Evolutionary conservation across 2,113 vertebrate species (phyloP).

Genomic region (Tachuris rubrigastra): DNA sequence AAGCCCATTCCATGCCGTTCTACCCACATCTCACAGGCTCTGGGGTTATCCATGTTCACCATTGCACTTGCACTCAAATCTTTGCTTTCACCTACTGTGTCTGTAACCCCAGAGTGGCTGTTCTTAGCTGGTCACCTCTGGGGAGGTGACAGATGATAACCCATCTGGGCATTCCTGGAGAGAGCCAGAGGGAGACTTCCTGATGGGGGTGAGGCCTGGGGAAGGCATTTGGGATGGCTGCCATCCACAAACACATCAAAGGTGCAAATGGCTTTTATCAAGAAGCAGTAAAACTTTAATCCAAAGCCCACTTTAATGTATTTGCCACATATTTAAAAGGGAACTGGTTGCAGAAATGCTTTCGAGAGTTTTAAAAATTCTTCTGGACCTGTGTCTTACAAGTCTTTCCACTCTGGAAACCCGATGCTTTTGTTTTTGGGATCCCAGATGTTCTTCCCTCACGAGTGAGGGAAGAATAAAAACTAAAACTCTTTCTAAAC

Average conservation of each 20-base stretch:
- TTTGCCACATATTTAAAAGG: constrained; percentile 47
- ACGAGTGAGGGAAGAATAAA: not conserved
- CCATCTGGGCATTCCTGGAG: not conserved
- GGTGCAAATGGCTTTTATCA: constrained; percentile 51
- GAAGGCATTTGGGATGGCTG: constrained; percentile 55
- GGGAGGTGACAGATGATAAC: not conserved
- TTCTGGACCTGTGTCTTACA: constrained; percentile 8
- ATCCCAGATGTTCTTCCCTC: constrained; percentile 25
- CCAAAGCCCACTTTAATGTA: constrained; percentile 24
- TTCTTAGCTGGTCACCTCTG: not conserved
- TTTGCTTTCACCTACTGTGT: not conserved
- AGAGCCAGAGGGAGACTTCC: constrained; percentile 13
- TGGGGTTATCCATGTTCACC: not conserved
- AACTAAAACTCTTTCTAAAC: not conserved
- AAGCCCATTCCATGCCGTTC: not conserved
- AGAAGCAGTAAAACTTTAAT: constrained; percentile 56
- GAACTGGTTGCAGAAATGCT: constrained; percentile 44
- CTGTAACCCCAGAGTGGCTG: not conserved
- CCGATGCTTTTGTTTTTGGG: constrained; percentile 29
- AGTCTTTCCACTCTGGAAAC: constrained; percentile 21
- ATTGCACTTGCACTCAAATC: not conserved
- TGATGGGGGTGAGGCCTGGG: not conserved
- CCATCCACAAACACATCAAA: constrained; percentile 50
- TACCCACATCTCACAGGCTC: not conserved
- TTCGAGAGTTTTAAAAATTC: constrained; percentile 44